Evolutionary conservation across 1,140 invertebrate genomes (phyloP), one percentile per base, ranked within the genome.

Genomic region (Dendroctonus ponderosae): DNA sequence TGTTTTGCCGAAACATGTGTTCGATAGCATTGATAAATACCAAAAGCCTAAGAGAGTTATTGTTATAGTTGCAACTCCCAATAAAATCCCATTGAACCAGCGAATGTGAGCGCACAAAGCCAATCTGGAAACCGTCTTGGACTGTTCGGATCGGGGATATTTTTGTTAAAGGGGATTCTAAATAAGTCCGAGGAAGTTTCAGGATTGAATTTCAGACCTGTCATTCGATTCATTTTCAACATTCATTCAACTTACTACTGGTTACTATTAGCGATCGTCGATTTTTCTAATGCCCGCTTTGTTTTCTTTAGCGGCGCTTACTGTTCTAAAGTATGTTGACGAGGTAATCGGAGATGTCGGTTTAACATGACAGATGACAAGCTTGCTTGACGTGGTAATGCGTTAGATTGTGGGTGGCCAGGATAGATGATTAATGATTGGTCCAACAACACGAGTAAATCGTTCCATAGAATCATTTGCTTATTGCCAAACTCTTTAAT

Each of bases 301-400:
- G 61, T 63, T 63, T 63, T 42, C 51, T 63, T 63, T 54, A 53
- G 50, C 50, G 61, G 61, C 61, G 61, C 61, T 63, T 63, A 63
- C 61, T 63, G 50, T 50, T 42, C 52, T 63, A 41, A 54, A 54
- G 61, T 54, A 42, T 54, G 61, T 63, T 63, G 61, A 63, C 61
- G 54, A 63, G 61, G 61, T 63, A 63, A 63, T 54, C 51, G 11
- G 61, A 63, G 39, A 63, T 7, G 61, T 42, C 49, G 39, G 11
- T 15, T 49, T 53, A 63, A 63, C 61, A 63, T 63, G 61, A 54
- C 61, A 63, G 50, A 42, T 63, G 61, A 63, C 61, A 63, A 15
- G 61, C 26, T 42, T 40, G 48, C 9, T 54, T 63, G 52, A 63
- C 61, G 52, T 40, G 53, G 50, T 63, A 63, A 63, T 63, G 61